phyloP scores from a whole-genome alignment of 2,797 vertebrate species.

The Heteromormyrus szaboi region DNA sequence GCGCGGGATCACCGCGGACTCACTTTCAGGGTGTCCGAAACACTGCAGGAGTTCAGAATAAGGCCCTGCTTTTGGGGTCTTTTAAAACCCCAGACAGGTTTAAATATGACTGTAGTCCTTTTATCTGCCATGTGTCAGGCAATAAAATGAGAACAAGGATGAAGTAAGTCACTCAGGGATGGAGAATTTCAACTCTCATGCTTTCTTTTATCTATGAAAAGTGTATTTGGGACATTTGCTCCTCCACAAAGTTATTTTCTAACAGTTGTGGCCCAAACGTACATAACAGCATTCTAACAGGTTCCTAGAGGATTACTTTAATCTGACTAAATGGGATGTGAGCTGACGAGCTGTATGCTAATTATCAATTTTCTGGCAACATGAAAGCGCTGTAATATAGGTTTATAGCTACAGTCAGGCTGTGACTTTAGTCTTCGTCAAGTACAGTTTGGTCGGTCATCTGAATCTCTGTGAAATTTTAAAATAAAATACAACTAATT shows the following conservation, averaged over 20 bases:
- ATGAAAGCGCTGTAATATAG: neutral
- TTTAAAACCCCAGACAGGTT: neutral
- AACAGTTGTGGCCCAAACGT: neutral
- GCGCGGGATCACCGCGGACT: neutral
- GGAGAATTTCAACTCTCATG: neutral
- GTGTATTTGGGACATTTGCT: neutral
- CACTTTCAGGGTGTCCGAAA: neutral
- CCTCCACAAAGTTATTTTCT: neutral
- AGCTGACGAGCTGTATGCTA: neutral
- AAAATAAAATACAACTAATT: neutral
- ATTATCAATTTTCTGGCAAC: neutral
- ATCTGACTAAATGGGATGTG: neutral
- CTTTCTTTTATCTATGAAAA: neutral
- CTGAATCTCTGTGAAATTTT: neutral
- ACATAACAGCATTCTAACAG: neutral
- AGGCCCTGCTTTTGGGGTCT: neutral
- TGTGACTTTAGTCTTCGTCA: neutral
- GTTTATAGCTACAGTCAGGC: neutral
- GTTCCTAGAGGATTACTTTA: neutral
- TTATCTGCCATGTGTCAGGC: neutral
- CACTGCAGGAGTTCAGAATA: neutral
- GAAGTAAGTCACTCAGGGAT: neutral
- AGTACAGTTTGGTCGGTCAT: slow-evolving; percentile 6
- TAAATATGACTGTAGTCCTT: neutral
- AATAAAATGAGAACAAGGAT: neutral